A percentile compares a stretch with the other conserved stretches of the same genome.
Conservation (phyloP, 2,888 invertebrate species). For the Strigamia crassipes region DNA sequence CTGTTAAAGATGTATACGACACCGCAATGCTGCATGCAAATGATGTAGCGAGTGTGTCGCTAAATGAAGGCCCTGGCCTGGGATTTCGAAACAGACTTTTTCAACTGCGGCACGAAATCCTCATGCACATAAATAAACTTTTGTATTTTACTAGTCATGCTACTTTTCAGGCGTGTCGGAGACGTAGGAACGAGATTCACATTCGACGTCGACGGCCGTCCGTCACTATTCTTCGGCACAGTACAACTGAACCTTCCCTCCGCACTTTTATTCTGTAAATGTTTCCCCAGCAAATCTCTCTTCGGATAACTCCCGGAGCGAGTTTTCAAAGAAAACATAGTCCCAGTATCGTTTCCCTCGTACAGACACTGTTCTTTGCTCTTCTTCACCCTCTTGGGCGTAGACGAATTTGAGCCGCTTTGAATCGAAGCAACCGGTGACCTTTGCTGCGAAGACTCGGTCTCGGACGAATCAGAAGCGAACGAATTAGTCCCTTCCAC, state of each 20-base stretch:
- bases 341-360: neutral
- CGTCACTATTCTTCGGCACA: too few relatives aligned
- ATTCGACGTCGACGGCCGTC: too few relatives aligned
- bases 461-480: neutral
- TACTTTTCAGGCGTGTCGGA: too few relatives aligned
- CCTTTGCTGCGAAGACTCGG: neutral
- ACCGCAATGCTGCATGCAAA: too few relatives aligned
- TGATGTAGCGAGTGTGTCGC: too few relatives aligned
- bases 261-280: neutral
- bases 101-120: too few relatives aligned
- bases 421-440: neutral
- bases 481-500: neutral
- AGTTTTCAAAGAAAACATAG: neutral
- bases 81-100: too few relatives aligned
- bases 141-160: too few relatives aligned
- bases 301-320: constrained; percentile 30
- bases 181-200: too few relatives aligned
- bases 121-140: too few relatives aligned
- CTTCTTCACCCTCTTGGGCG: neutral
- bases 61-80: neutral
- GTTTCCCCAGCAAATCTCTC: neutral
- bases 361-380: neutral
- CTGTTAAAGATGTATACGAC: too few relatives aligned
- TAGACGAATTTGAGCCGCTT: neutral
- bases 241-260: neutral